Evolutionary conservation across 1,140 invertebrate genomes (phyloP), one percentile per base, ranked within the genome.

Genomic region (Ostrea edulis): DNA sequence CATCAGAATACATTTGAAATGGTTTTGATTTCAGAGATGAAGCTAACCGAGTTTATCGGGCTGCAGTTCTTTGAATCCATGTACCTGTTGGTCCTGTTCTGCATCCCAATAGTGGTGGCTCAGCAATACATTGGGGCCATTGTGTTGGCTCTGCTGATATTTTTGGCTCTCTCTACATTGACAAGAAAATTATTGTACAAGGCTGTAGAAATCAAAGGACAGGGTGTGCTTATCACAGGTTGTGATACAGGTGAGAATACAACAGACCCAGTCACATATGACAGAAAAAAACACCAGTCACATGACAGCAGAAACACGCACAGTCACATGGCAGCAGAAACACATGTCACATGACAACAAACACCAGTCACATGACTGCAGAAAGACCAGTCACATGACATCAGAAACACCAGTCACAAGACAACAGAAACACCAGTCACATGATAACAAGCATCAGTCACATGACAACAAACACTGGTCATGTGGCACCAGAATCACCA

Each of bases 211-310:
- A 55, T 87, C 3, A 86, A 22, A 9, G 89, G 85, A 35, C 86
- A 89, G 55, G 81, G 88, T 52, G 89, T 89, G 7, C 25, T 89
- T 1, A 88, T 90, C 54, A 91, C 87, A 9, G 89, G 89, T 51
- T 90, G 89, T 84, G 87, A 91, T 53, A 88, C 87, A 84, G 86
- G 87, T 89, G 22, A 87, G 65, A 20, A 65, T 65, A 71, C 51
- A 20, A 4, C 17, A 86, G 0, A 51, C 2, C 22, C n/a, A n/a
- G n/a, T n/a, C n/a, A n/a, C n/a, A n/a, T n/a, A 51, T 51, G 12
- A 2, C 25, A 52, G 17, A 29, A 54, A 25, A 5, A 44, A 44
- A 44, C 35, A 44, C 35, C 35, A 44, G 35, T 44, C 35, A 44
- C 35, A 44, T 44, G 35, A 44, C 35, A 44, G 2, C 35, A 44